These are phyloP conservation scores for Phrynocephalus forsythii DNA, from an alignment of 2,797 vertebrate species.

Conservation along the genomic window DNA sequence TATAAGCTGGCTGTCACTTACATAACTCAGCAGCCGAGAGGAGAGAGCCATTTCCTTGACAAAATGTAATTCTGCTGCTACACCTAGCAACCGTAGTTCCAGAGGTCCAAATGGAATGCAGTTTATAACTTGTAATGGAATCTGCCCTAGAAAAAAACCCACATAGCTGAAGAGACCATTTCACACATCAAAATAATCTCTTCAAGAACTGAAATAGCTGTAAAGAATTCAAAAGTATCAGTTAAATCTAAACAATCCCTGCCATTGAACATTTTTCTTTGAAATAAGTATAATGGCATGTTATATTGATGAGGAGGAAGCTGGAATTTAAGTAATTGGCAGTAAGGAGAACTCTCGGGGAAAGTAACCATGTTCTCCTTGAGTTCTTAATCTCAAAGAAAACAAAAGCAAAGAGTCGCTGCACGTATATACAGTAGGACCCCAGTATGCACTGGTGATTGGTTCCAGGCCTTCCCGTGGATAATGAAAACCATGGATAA, in stretches of 20 bases:
- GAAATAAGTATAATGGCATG: background rate
- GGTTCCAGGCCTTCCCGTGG: no score
- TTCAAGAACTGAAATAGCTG: background rate
- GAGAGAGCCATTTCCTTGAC: slow-evolving; percentile 35
- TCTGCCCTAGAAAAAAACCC: background rate
- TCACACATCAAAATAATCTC: background rate
- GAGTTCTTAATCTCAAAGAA: no score
- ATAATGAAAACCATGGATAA: no score
- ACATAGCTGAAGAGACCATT: no score
- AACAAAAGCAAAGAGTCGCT: no score
- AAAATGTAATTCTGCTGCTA: slow-evolving; percentile 18
- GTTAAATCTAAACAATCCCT: background rate
- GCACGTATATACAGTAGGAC: no score
- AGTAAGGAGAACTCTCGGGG: no score
- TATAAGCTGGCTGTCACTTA: slow-evolving; percentile 25
- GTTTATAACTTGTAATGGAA: background rate
- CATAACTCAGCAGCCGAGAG: fast-evolving
- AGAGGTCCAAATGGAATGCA: slow-evolving; percentile 7
- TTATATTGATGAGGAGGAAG: no score
- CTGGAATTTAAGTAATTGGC: no score
- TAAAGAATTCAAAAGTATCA: background rate
- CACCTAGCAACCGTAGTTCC: slow-evolving; percentile 23
- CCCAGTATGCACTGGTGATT: no score
- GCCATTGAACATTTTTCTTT: background rate
- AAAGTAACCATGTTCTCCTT: no score